Percentiles rank a stretch among this genome's conserved stretches.
phyloP scores from a whole-genome alignment of 2,113 vertebrate genomes.

The Baryphthengus martii region DNA sequence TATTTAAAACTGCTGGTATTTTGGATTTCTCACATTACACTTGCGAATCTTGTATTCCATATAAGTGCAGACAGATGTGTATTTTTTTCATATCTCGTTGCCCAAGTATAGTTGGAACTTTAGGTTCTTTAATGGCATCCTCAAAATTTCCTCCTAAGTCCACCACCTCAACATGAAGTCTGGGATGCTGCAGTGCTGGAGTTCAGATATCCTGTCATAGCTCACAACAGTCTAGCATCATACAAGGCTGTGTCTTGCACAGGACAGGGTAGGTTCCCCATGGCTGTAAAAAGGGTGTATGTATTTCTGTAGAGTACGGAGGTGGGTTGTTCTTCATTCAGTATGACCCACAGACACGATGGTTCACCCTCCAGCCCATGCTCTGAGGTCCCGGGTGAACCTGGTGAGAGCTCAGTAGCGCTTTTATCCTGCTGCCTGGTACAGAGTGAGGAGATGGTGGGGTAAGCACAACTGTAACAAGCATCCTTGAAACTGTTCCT shows the following conservation, averaged over 20 bases:
- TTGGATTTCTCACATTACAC: neutral
- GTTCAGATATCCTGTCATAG: neutral
- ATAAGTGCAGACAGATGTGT: neutral
- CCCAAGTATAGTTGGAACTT: neutral
- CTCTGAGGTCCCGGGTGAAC: neutral
- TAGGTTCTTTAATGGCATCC: neutral
- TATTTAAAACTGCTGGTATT: neutral
- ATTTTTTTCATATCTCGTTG: neutral
- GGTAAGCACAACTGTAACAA: neutral
- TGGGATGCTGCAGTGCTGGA: neutral
- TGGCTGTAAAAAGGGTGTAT: neutral
- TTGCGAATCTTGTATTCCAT: neutral
- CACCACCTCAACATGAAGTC: neutral
- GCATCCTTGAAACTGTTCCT: fast-evolving
- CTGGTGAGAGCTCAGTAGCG: neutral
- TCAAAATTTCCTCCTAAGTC: neutral
- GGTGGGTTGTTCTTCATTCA: neutral
- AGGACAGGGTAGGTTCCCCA: neutral
- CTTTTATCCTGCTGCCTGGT: fast-evolving
- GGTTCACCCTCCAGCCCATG: neutral
- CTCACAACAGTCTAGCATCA: neutral
- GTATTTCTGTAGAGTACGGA: neutral
- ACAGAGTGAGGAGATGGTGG: fast-evolving
- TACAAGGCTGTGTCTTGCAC: neutral
- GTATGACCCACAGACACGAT: fast-evolving